phyloP scores from a whole-genome alignment of 2,113 vertebrate genomes.

The Sebastes fasciatus region DNA sequence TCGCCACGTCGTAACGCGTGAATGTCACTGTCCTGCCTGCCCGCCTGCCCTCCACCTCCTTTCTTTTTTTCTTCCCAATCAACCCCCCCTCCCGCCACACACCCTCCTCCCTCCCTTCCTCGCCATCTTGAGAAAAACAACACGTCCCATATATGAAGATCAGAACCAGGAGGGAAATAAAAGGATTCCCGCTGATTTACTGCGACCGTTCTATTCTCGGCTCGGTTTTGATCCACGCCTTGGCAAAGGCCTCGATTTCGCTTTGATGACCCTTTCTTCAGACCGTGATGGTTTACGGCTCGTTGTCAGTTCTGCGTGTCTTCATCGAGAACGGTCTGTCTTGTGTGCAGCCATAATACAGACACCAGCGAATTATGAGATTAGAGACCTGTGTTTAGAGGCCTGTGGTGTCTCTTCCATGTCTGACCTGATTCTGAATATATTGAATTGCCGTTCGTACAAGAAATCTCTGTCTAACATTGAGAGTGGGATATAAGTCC shows the following conservation, averaged over 20 bases:
- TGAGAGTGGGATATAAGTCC: not conserved
- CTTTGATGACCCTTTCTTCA: constrained; percentile 57
- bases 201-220: constrained; percentile 32
- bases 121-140: constrained; percentile 72
- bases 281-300: constrained; percentile 51
- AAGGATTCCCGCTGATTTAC: constrained; percentile 59
- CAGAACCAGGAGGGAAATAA: constrained; percentile 49
- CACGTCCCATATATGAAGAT: constrained; percentile 37
- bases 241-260: constrained; percentile 20
- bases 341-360: constrained; percentile 52
- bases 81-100: not conserved
- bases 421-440: not conserved
- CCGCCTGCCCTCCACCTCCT: constrained; percentile 57
- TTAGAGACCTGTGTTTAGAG: constrained; percentile 53
- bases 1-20: constrained; percentile 79
- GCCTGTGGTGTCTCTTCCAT: constrained; percentile 33
- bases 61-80: constrained; percentile 29
- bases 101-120: constrained; percentile 38
- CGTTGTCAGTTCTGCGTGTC: constrained; percentile 50
- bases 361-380: constrained; percentile 51
- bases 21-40: constrained; percentile 82
- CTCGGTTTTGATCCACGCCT: constrained; percentile 32
- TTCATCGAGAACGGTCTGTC: constrained; percentile 46
- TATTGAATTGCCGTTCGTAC: not conserved
- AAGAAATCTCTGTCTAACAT: not conserved